These are phyloP conservation scores for Eulithis testata DNA, from an alignment of 2,888 invertebrate genomes.

Conservation along the genomic window DNA sequence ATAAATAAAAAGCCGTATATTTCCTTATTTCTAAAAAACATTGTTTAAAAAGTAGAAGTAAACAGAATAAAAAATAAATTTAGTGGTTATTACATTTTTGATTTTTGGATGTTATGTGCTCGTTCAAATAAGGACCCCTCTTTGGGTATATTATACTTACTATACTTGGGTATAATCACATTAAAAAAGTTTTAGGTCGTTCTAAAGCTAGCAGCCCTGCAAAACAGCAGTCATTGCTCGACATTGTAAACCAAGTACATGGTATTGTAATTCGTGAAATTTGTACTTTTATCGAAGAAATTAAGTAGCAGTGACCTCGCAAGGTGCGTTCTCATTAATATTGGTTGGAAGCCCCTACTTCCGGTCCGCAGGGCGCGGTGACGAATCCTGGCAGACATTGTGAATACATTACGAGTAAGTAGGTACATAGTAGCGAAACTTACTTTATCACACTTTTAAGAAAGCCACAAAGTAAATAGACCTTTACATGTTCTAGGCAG, in stretches of 20 bases:
- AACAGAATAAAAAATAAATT: too few relatives aligned
- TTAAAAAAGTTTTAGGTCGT: too few relatives aligned
- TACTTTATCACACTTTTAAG: neutral
- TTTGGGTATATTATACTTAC: too few relatives aligned
- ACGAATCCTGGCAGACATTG: conserved; percentile 22
- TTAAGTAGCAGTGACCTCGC: conserved; percentile 11
- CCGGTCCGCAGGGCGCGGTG: conserved; percentile 13
- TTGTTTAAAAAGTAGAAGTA: too few relatives aligned
- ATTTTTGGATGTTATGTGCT: too few relatives aligned
- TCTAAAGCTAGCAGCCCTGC: conserved; percentile 4
- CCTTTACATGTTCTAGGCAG: neutral
- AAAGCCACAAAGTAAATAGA: neutral
- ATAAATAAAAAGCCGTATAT: too few relatives aligned
- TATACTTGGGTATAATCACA: too few relatives aligned
- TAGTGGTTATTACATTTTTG: too few relatives aligned
- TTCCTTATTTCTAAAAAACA: too few relatives aligned
- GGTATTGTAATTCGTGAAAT: neutral
- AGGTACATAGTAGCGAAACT: neutral
- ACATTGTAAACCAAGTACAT: neutral
- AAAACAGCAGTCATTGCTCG: neutral
- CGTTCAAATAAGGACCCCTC: too few relatives aligned
- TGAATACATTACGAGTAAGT: conserved; percentile 18
- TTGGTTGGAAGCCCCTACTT: conserved; percentile 16
- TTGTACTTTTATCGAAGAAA: conserved; percentile 13
- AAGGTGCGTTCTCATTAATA: conserved; percentile 23